These are phyloP conservation scores for Notechis scutatus DNA, from an alignment of 2,113 vertebrate species.

Conservation along the genomic window DNA sequence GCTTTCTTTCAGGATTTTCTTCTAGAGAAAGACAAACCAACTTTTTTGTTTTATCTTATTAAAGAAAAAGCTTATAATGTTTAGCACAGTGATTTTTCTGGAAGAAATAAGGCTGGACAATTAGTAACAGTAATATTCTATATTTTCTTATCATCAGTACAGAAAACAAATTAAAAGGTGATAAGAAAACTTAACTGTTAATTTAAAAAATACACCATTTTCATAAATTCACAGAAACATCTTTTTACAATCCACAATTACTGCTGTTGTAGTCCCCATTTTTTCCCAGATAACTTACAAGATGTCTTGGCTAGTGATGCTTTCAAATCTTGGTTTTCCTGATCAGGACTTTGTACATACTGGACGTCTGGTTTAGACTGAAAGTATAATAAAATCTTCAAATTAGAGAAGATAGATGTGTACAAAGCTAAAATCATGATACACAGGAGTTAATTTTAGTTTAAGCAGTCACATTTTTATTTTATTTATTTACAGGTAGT, in stretches of 20 bases:
- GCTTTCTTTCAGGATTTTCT: background rate
- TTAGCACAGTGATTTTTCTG: background rate
- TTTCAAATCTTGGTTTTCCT: slow-evolving; percentile 70
- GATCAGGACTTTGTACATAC: slow-evolving; percentile 79
- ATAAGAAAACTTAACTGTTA: background rate
- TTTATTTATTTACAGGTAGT: background rate
- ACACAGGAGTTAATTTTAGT: background rate
- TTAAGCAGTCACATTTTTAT: background rate
- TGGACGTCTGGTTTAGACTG: slow-evolving; percentile 89
- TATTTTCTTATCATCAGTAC: background rate
- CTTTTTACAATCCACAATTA: background rate
- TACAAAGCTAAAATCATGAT: background rate
- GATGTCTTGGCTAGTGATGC: slow-evolving; percentile 71
- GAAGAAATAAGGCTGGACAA: background rate
- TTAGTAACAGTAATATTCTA: background rate
- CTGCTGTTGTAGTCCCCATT: slow-evolving; percentile 24
- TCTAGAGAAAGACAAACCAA: background rate
- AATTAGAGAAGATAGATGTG: background rate
- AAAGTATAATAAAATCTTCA: slow-evolving; percentile 55
- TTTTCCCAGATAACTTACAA: slow-evolving; percentile 72
- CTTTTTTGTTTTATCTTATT: background rate
- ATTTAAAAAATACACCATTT: background rate
- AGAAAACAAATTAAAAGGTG: background rate
- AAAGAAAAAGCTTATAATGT: background rate
- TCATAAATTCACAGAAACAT: background rate